phyloP scores from a whole-genome alignment of 2,113 vertebrate genomes.

The Bufo bufo region DNA sequence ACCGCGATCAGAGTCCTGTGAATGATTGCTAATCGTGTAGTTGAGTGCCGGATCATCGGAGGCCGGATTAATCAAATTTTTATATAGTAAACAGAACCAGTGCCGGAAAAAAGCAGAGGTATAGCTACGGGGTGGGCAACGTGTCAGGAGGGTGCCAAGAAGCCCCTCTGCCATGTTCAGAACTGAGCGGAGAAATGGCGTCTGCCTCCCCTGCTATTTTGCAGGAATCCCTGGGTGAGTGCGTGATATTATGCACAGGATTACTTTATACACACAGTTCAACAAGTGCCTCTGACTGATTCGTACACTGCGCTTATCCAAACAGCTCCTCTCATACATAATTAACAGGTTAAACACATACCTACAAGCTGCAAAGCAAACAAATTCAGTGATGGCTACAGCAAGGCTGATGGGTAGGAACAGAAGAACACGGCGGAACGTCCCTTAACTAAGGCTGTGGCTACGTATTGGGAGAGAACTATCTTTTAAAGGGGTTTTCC shows the following conservation, averaged over 20 bases:
- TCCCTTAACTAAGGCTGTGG: not conserved
- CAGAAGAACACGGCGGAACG: not conserved
- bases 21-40: too few species aligned
- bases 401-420: not conserved
- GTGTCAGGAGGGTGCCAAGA: not conserved
- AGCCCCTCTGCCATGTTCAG: not conserved
- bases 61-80: too few species aligned
- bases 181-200: not conserved
- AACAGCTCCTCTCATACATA: conserved; percentile 47
- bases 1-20: too few species aligned
- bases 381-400: conserved; percentile 3
- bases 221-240: not conserved
- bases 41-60: too few species aligned
- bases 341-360: conserved; percentile 44
- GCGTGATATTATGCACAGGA: not conserved
- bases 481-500: too few species aligned
- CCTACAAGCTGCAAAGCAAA: conserved; percentile 37
- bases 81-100: too few species aligned
- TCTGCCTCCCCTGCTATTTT: not conserved
- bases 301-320: conserved; percentile 7
- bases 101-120: not conserved
- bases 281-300: conserved; percentile 32
- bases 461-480: too few species aligned
- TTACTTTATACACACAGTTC: not conserved
- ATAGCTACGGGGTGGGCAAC: not conserved